Conservation (phyloP, 2,113 vertebrate species). For the Dicaeum eximium region DNA sequence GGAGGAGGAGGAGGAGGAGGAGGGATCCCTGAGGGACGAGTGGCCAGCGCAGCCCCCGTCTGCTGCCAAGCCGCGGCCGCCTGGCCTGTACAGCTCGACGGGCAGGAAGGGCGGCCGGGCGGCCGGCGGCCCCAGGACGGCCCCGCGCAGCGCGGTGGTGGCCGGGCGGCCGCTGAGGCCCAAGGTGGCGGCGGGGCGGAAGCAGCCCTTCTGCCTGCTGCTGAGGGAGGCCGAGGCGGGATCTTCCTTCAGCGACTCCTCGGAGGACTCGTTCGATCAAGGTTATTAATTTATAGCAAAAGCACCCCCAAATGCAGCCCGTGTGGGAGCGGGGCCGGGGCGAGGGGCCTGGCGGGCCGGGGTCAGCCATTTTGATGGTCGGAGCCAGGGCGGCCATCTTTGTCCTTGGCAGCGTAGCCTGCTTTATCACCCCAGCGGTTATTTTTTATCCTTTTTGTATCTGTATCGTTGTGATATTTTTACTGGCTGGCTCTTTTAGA, state of each 20-base stretch:
- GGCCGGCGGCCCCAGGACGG: conserved; percentile 21
- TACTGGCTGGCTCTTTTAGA: conserved; percentile 75
- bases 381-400: conserved; percentile 69
- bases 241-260: conserved; percentile 83
- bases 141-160: conserved; percentile 37
- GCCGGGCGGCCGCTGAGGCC: conserved; percentile 74
- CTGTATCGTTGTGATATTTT: conserved; percentile 73
- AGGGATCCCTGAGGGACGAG: conserved; percentile 81
- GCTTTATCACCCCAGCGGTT: conserved; percentile 53
- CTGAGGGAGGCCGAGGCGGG: conserved; percentile 87
- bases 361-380: conserved; percentile 69
- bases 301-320: conserved; percentile 14
- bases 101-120: conserved; percentile 74
- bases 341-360: neutral
- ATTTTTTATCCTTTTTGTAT: conserved; percentile 71
- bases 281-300: conserved; percentile 89
- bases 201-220: conserved; percentile 92
- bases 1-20: conserved; percentile 91
- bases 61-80: conserved; percentile 64
- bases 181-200: conserved; percentile 77
- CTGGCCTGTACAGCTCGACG: conserved; percentile 69
- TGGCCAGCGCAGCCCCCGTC: conserved; percentile 81
- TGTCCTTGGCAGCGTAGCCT: conserved; percentile 77
- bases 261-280: conserved; percentile 98
- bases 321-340: neutral